Evolutionary conservation across 2,888 invertebrate genomes (phyloP).

Genomic region (Xestia rhomboidea): DNA sequence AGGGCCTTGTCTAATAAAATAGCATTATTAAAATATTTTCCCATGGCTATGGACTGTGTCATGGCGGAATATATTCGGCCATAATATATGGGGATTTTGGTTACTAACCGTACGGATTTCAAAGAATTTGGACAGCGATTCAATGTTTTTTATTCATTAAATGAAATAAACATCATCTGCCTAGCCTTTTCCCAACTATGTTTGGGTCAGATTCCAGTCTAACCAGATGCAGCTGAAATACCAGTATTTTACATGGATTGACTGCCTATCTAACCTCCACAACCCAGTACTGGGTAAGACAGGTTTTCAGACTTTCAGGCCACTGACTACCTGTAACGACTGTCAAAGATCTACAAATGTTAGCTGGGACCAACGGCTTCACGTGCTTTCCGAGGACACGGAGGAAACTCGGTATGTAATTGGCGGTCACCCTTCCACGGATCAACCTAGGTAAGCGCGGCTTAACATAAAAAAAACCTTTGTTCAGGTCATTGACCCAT

Average conservation of each 20-base stretch:
- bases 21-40: conserved; percentile 58
- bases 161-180: background rate
- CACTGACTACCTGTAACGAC: no score
- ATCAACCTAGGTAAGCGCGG: background rate
- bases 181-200: background rate
- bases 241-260: no score
- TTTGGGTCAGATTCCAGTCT: background rate
- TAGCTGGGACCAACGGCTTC: no score
- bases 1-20: conserved; percentile 61
- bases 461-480: no score
- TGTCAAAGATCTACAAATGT: no score
- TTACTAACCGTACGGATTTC: conserved; percentile 2
- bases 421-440: background rate
- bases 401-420: no score
- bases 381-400: no score
- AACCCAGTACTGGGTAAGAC: no score
- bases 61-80: conserved; percentile 24
- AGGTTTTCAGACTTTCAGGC: no score
- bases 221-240: no score
- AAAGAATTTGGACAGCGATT: background rate
- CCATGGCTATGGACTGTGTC: conserved; percentile 38
- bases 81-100: conserved; percentile 22
- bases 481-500: no score
- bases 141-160: background rate
- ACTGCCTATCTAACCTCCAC: no score